Conservation (phyloP, 2,888 invertebrate species). For the Boloria selene region DNA sequence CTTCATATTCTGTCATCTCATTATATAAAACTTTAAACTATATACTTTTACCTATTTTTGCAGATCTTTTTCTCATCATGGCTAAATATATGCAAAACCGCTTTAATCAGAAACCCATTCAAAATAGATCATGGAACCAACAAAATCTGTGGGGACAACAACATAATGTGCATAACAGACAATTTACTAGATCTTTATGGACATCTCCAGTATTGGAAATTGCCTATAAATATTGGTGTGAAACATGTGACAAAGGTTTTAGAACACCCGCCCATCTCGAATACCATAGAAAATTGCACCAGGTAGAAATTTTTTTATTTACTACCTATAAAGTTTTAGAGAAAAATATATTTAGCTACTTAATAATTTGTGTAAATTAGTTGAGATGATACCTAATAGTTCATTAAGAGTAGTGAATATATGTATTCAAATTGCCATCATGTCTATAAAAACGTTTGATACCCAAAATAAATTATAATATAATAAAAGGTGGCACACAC, state of each 20-base stretch:
- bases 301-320: conserved; percentile 54
- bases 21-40: too few relatives aligned
- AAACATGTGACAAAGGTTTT: conserved; percentile 92
- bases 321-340: background rate
- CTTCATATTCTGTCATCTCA: too few relatives aligned
- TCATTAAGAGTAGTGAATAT: too few relatives aligned
- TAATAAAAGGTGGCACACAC: too few relatives aligned
- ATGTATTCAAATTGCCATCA: too few relatives aligned
- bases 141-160: conserved; percentile 6
- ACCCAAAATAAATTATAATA: too few relatives aligned
- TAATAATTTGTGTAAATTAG: too few relatives aligned
- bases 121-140: conserved; percentile 23
- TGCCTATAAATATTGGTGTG: conserved; percentile 82
- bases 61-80: background rate
- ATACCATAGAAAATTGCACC: conserved; percentile 88
- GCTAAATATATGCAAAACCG: background rate
- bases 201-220: conserved; percentile 30
- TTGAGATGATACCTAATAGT: too few relatives aligned
- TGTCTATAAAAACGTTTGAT: too few relatives aligned
- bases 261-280: conserved; percentile 80
- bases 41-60: background rate
- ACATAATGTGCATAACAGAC: conserved; percentile 10
- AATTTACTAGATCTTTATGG: conserved; percentile 1
- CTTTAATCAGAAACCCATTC: conserved; percentile 11
- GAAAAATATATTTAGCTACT: background rate